A percentile compares a stretch with the other conserved stretches of the same genome.
Evolutionary conservation across 2,797 vertebrate species (phyloP).

Genomic region (Eremophila alpestris): DNA sequence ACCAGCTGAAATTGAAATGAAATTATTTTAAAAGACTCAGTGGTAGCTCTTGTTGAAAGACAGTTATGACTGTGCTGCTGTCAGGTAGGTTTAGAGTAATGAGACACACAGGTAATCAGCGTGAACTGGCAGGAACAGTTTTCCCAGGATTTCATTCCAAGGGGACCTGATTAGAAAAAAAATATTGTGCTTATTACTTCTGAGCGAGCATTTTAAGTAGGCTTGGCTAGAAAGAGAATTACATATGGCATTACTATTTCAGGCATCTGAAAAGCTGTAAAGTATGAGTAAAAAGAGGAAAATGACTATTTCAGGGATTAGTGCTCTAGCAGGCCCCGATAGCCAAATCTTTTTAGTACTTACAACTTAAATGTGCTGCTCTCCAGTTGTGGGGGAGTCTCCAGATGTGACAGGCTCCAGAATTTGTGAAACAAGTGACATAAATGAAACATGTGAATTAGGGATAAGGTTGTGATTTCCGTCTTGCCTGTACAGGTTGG

Average conservation of each 20-base stretch:
- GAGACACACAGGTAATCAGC: constrained; percentile 57
- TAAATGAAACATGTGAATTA: background rate
- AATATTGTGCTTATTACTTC: constrained; percentile 38
- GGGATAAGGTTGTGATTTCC: background rate
- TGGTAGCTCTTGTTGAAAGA: constrained; percentile 60
- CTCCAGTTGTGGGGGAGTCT: background rate
- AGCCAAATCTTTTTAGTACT: background rate
- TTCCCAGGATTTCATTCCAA: constrained; percentile 54
- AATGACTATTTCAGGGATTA: background rate
- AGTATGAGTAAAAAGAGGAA: background rate
- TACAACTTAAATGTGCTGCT: background rate
- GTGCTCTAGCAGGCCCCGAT: background rate
- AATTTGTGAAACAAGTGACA: background rate
- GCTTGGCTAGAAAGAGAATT: constrained; percentile 47
- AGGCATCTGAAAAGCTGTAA: constrained; percentile 20
- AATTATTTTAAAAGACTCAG: constrained; percentile 64
- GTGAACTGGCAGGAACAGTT: constrained; percentile 51
- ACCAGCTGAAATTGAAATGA: constrained; percentile 58
- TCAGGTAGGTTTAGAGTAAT: constrained; percentile 64
- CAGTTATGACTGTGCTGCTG: constrained; percentile 46
- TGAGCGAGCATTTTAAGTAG: constrained; percentile 42
- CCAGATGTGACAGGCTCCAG: background rate
- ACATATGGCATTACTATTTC: constrained; percentile 21
- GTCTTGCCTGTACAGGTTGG: background rate
- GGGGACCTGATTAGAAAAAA: constrained; percentile 62